Evolutionary conservation across 2,797 vertebrate species (phyloP).

Genomic region (Pipistrellus nathusii): DNA sequence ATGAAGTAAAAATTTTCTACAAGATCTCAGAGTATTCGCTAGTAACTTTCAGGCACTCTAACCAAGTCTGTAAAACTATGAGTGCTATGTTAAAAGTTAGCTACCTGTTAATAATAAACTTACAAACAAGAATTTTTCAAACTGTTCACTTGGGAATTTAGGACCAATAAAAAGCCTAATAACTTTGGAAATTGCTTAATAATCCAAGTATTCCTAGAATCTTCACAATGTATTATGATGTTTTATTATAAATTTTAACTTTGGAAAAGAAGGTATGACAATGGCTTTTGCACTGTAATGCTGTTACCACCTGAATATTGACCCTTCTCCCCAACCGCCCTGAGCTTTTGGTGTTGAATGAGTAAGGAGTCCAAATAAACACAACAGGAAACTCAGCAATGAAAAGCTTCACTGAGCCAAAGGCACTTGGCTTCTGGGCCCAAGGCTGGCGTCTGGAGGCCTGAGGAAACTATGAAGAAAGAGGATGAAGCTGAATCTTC

Average conservation of each 20-base stretch:
- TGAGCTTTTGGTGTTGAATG: background rate
- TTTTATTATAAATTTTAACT: conserved; percentile 26
- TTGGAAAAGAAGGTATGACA: background rate
- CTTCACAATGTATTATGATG: background rate
- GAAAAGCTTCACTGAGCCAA: background rate
- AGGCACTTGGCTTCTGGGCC: background rate
- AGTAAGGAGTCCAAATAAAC: background rate
- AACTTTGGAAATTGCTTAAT: conserved; percentile 18
- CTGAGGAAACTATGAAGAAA: background rate
- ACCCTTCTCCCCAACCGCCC: background rate
- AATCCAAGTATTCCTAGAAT: conserved; percentile 13
- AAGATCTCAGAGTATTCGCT: background rate
- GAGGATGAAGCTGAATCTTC: background rate
- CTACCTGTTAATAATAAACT: conserved; percentile 69
- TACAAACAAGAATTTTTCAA: conserved; percentile 23
- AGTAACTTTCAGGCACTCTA: background rate
- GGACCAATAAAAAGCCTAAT: background rate
- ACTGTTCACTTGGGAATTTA: background rate
- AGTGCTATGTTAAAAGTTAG: conserved; percentile 35
- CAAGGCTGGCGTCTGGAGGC: background rate
- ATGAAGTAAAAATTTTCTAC: conserved; percentile 16
- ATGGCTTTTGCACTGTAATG: background rate
- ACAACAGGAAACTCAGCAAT: background rate
- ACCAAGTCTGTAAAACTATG: background rate
- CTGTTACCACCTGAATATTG: background rate